These are phyloP conservation scores for Xerus rutilus DNA, from an alignment of 2,797 vertebrate species.

Conservation along the genomic window DNA sequence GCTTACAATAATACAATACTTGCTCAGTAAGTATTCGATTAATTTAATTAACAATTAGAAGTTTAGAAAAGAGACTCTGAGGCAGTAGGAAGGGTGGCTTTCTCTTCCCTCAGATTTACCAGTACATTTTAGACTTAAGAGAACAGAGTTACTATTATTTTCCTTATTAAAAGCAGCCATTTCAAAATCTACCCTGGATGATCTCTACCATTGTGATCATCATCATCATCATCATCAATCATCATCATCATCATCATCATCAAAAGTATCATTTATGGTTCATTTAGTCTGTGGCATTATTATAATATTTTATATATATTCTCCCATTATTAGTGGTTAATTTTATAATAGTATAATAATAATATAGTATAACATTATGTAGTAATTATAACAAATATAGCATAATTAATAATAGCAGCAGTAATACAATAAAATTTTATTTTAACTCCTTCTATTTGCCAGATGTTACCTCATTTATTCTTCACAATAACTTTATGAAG, in stretches of 20 bases:
- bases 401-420: not conserved
- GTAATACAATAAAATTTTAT: slow-evolving; percentile 46
- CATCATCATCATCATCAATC: not conserved
- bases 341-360: slow-evolving; percentile 33
- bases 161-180: slow-evolving; percentile 20
- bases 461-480: slow-evolving; percentile 59
- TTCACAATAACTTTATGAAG: slow-evolving; percentile 52
- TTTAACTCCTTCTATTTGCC: slow-evolving; percentile 35
- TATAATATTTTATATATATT: slow-evolving; percentile 33
- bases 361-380: not conserved
- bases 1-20: not conserved
- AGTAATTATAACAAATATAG: not conserved
- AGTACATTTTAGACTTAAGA: slow-evolving; percentile 46
- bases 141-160: slow-evolving; percentile 26
- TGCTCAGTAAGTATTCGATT: slow-evolving; percentile 37
- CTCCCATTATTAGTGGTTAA: not conserved
- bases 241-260: not conserved
- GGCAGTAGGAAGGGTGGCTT: not conserved
- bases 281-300: not conserved
- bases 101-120: slow-evolving; percentile 15
- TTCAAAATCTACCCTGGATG: slow-evolving; percentile 32
- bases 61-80: slow-evolving; percentile 52
- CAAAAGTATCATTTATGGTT: slow-evolving; percentile 24
- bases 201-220: not conserved
- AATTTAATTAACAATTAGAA: slow-evolving; percentile 6